These are phyloP conservation scores for Andrena fulva DNA, from an alignment of 2,888 invertebrate genomes.

Conservation along the genomic window DNA sequence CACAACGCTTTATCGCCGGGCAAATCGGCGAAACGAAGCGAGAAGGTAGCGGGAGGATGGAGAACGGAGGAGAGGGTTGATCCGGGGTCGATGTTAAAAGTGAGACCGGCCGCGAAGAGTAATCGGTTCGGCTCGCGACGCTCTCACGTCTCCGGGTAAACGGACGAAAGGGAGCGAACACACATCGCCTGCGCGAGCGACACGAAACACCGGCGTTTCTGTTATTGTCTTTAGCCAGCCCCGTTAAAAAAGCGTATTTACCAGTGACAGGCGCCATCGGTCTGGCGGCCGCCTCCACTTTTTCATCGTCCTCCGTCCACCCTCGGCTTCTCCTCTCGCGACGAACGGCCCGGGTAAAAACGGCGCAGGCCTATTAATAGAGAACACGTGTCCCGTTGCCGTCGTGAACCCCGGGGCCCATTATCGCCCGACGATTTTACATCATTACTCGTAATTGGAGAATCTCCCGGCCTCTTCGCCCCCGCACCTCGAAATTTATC, in stretches of 20 bases:
- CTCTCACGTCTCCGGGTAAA: constrained; percentile 39
- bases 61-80: not conserved
- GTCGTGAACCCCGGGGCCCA: constrained; percentile 66
- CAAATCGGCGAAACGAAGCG: constrained; percentile 20
- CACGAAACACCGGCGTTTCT: constrained; percentile 59
- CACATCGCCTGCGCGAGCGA: not conserved
- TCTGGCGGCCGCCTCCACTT: constrained; percentile 55
- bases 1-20: constrained; percentile 14
- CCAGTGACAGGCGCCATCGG: constrained; percentile 73
- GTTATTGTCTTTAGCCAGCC: constrained; percentile 73
- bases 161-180: constrained; percentile 14
- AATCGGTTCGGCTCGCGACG: constrained; percentile 34
- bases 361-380: constrained; percentile 76
- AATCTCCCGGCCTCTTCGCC: constrained; percentile 21
- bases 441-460: constrained; percentile 80
- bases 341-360: constrained; percentile 69
- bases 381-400: constrained; percentile 74
- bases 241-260: constrained; percentile 73
- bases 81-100: constrained; percentile 60
- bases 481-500: constrained; percentile 40
- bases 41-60: not conserved
- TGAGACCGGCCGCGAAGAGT: constrained; percentile 56
- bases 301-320: constrained; percentile 43
- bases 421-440: constrained; percentile 80
- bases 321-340: constrained; percentile 17